phyloP scores from a whole-genome alignment of 2,113 vertebrate genomes.

The Sclerurus mexicanus region DNA sequence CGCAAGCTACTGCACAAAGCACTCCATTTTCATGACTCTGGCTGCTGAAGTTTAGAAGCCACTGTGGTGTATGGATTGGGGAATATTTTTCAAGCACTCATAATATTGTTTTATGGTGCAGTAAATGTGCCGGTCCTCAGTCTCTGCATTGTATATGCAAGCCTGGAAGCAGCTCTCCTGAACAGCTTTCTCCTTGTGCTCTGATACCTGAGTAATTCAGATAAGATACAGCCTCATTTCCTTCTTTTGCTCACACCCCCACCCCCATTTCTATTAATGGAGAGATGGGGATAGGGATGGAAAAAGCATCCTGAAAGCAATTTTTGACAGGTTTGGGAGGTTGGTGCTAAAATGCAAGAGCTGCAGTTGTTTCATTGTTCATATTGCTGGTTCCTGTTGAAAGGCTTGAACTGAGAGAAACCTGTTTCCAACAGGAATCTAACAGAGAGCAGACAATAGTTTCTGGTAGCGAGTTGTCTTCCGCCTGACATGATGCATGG shows the following conservation, averaged over 20 bases:
- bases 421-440: background rate
- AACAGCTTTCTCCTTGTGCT: background rate
- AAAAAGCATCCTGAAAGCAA: background rate
- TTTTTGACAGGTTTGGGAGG: background rate
- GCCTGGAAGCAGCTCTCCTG: background rate
- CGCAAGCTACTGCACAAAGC: slow-evolving; percentile 56
- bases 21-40: slow-evolving; percentile 9
- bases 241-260: background rate
- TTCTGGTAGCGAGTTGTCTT: background rate
- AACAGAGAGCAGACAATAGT: background rate
- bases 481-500: background rate
- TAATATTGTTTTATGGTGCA: background rate
- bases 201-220: background rate
- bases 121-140: background rate
- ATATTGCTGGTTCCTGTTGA: background rate
- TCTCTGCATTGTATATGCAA: background rate
- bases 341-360: background rate
- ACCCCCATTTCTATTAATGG: background rate
- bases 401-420: background rate
- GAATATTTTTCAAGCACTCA: slow-evolving; percentile 4
- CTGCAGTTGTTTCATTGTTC: background rate
- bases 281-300: background rate
- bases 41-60: slow-evolving; percentile 38
- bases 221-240: background rate
- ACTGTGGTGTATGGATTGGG: background rate